These are phyloP conservation scores for Basileuterus tristriatus DNA, from an alignment of 2,797 vertebrate species.

Conservation along the genomic window DNA sequence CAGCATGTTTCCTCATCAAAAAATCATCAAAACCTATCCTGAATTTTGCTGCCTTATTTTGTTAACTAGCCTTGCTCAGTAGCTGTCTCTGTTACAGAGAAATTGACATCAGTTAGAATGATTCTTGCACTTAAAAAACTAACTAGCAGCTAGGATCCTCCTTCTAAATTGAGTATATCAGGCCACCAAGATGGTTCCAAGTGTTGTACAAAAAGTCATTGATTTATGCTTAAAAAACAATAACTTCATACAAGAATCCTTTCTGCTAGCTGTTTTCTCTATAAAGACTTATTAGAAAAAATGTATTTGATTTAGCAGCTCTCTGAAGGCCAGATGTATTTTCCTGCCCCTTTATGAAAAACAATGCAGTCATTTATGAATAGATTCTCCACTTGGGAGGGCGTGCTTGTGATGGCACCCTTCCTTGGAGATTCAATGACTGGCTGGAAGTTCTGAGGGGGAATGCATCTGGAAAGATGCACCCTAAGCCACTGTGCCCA, in stretches of 20 bases:
- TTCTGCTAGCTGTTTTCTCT: constrained; percentile 37
- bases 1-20: neutral
- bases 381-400: constrained; percentile 11
- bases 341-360: neutral
- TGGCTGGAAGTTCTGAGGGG: neutral
- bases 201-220: constrained; percentile 1
- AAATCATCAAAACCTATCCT: neutral
- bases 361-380: neutral
- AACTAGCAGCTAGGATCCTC: constrained; percentile 24
- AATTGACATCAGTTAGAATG: neutral
- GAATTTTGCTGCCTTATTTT: neutral
- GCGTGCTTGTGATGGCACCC: neutral
- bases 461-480: neutral
- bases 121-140: constrained; percentile 14
- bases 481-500: neutral
- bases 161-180: constrained; percentile 44
- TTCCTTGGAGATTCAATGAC: neutral
- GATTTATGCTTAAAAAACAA: constrained; percentile 47
- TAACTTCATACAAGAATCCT: neutral
- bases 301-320: constrained; percentile 50
- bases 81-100: neutral
- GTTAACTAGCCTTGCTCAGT: neutral
- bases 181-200: constrained; percentile 40
- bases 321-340: neutral
- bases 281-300: constrained; percentile 12